Conservation (phyloP, 2,113 vertebrate species). For the Hemichromis elongatus region DNA sequence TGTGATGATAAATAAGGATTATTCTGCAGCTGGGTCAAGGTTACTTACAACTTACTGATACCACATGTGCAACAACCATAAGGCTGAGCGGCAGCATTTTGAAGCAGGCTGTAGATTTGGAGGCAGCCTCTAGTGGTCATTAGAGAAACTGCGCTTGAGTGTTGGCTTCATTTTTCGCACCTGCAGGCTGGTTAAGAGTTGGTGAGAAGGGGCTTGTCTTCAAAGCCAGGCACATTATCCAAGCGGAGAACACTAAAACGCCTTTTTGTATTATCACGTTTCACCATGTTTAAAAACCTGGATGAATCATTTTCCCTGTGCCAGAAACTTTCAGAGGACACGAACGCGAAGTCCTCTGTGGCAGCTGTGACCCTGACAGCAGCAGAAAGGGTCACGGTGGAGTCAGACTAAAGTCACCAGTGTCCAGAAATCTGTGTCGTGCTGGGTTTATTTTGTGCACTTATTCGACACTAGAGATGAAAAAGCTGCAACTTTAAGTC, state of each 20-base stretch:
- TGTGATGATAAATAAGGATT: accelerated
- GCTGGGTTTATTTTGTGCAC: neutral
- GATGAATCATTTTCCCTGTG: neutral
- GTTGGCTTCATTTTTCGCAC: neutral
- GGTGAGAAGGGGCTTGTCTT: neutral
- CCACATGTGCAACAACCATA: neutral
- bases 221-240: neutral
- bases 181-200: neutral
- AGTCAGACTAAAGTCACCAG: neutral
- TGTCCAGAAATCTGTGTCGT: neutral
- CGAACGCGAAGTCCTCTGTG: accelerated
- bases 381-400: neutral
- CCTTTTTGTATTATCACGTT: neutral
- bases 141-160: neutral
- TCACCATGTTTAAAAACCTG: neutral
- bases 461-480: neutral
- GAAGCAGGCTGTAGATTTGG: neutral
- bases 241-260: neutral
- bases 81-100: neutral
- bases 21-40: neutral
- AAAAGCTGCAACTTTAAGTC: neutral
- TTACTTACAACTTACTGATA: accelerated
- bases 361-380: neutral
- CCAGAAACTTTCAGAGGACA: neutral
- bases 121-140: neutral